Base-by-base conservation (phyloP, 2,888 invertebrate species). In the Artemia sinica region DNA sequence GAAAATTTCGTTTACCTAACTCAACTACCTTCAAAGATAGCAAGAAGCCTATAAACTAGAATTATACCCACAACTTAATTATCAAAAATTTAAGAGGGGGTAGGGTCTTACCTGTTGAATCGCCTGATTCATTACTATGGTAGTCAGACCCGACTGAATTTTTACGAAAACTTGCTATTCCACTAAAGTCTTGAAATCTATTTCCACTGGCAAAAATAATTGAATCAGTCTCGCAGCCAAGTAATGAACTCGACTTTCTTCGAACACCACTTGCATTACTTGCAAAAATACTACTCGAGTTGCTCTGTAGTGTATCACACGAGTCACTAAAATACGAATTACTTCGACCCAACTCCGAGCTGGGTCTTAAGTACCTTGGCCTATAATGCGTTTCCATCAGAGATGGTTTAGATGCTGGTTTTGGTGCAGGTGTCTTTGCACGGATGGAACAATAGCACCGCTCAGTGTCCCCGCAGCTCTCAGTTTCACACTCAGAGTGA, bases 401-500 rank as follows among this genome's bases (percentile, higher is more conserved):
- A 52, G 74, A 74, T 13, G 74, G 73, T 69, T 74, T 74, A 71
- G 74, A 71, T 69, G 74, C 74, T 49, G 72, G 41, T 74, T 74
- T 70, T 74, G 74, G 13, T n/a, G 12, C 63, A 10, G 63, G 63
- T n/a, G 63, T 10, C 28, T 58, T 58, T 8, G 63, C n/a, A 9
- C 74, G 73, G 49, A 76, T 71, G 12, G 76, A 76, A 70, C 76
- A 76, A 71, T 76, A 76, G 70, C 76, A 76, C 69, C 75, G 74
- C 68, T 75, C 76, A 71, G 75, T 75, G 67, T 75, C 76, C 0
- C 87, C 84, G 75, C 91, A 92, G 74, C 89, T 89, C 76, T 91
- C 91, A 0, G 90, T 89, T 74, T 88, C 88, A 75, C 88, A 88
- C 14, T 86, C 87, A 74, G 91, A 49, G 13, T 66, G 48, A 14